These are phyloP conservation scores for Pelobates cultripes DNA, from an alignment of 2,797 vertebrate species.

Conservation along the genomic window DNA sequence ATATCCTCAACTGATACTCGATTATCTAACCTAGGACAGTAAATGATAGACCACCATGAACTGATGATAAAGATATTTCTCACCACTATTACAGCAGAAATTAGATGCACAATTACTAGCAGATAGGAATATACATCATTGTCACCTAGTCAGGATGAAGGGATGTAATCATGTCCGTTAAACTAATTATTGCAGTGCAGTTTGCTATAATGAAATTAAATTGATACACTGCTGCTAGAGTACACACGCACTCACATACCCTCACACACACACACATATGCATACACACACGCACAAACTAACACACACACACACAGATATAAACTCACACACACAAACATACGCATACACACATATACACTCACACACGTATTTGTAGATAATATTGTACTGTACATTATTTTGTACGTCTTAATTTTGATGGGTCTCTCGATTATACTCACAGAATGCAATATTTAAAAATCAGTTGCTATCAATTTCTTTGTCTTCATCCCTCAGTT, in stretches of 20 bases:
- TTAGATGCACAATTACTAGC: constrained; percentile 57
- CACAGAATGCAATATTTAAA: too few species aligned
- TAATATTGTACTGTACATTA: too few species aligned
- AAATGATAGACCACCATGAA: constrained; percentile 56
- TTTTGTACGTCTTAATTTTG: too few species aligned
- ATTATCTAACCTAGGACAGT: constrained; percentile 57
- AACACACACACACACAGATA: too few species aligned
- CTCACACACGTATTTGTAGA: too few species aligned
- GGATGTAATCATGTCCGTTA: constrained; percentile 43
- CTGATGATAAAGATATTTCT: constrained; percentile 54
- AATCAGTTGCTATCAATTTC: too few species aligned
- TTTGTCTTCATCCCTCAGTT: too few species aligned
- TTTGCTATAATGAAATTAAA: constrained; percentile 21
- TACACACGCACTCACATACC: neutral
- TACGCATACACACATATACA: too few species aligned
- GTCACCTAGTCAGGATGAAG: constrained; percentile 37
- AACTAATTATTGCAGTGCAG: constrained; percentile 45
- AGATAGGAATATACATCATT: constrained; percentile 43
- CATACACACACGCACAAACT: neutral
- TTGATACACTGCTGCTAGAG: constrained; percentile 6
- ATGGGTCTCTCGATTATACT: too few species aligned
- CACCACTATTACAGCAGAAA: constrained; percentile 50
- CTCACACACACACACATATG: neutral
- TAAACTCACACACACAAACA: too few species aligned
- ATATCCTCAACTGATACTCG: constrained; percentile 55